phyloP scores from a whole-genome alignment of 2,888 invertebrate species.

The Dynastes hyllus region DNA sequence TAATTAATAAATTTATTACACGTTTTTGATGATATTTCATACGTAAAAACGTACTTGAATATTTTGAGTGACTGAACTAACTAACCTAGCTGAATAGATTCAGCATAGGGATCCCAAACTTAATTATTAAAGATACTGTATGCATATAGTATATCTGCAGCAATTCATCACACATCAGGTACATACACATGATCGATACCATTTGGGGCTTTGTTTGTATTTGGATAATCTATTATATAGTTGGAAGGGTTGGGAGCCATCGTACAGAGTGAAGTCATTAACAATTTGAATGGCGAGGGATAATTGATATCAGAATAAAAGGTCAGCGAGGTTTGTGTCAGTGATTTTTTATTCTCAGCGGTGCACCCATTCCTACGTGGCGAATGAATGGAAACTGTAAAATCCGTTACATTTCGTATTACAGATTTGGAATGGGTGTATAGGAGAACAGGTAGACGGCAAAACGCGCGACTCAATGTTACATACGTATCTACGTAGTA shows the following conservation, averaged over 20 bases:
- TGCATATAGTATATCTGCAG: not conserved
- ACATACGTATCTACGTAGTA: constrained; percentile 58
- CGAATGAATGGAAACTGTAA: constrained; percentile 64
- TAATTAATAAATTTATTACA: not conserved
- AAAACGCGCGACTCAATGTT: constrained; percentile 58
- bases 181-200: constrained; percentile 21
- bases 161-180: not conserved
- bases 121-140: too few species aligned
- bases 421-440: constrained; percentile 58
- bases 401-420: constrained; percentile 65
- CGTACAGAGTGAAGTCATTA: constrained; percentile 44
- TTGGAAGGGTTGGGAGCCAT: constrained; percentile 43
- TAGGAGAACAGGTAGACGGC: constrained; percentile 60
- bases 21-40: too few species aligned
- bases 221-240: constrained; percentile 44
- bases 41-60: too few species aligned
- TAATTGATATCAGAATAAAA: constrained; percentile 57
- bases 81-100: too few species aligned
- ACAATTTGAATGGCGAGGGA: constrained; percentile 49
- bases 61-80: too few species aligned
- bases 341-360: constrained; percentile 60
- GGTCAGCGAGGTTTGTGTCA: constrained; percentile 51
- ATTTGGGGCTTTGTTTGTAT: constrained; percentile 34
- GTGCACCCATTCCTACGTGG: constrained; percentile 54
- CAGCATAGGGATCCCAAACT: too few species aligned